Evolutionary conservation across 2,113 vertebrate genomes (phyloP).

Genomic region (Osmerus eperlanus): DNA sequence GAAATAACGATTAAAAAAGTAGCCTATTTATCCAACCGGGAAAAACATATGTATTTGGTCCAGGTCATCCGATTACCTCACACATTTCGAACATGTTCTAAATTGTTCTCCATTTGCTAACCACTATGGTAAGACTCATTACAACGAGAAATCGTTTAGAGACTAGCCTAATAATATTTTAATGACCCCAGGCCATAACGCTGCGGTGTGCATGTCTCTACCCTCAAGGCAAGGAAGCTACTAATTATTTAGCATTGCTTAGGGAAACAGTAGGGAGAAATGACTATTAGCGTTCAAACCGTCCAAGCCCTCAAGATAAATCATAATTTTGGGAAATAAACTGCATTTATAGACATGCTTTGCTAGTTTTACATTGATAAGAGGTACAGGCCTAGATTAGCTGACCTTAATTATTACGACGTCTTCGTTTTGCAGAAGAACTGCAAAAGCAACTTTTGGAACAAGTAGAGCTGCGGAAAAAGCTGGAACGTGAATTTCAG

Average conservation of each 20-base stretch:
- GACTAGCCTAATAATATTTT: conserved; percentile 70
- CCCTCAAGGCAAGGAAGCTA: conserved; percentile 67
- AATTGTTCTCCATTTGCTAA: conserved; percentile 65
- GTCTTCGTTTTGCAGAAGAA: conserved; percentile 77
- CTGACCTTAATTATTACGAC: background rate
- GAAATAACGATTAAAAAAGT: background rate
- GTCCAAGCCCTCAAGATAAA: conserved; percentile 45
- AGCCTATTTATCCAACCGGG: too few relatives aligned
- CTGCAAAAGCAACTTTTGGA: conserved; percentile 93
- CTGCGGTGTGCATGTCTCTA: conserved; percentile 36
- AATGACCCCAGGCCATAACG: conserved; percentile 55
- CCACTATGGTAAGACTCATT: conserved; percentile 71
- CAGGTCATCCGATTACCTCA: too few relatives aligned
- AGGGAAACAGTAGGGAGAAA: conserved; percentile 66
- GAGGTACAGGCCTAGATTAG: too few relatives aligned
- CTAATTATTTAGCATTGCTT: conserved; percentile 78
- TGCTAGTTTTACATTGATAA: background rate
- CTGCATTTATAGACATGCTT: background rate
- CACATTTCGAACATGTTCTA: conserved; percentile 56
- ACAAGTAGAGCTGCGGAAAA: conserved; percentile 96
- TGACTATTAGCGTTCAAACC: conserved; percentile 65
- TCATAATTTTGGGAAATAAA: conserved; percentile 42
- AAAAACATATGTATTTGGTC: too few relatives aligned
- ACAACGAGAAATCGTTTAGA: conserved; percentile 71
- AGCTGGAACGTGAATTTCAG: conserved; percentile 95